A percentile compares a stretch with the other conserved stretches of the same genome.
phyloP scores from a whole-genome alignment of 2,113 vertebrate genomes.

The Leptosomus discolor region DNA sequence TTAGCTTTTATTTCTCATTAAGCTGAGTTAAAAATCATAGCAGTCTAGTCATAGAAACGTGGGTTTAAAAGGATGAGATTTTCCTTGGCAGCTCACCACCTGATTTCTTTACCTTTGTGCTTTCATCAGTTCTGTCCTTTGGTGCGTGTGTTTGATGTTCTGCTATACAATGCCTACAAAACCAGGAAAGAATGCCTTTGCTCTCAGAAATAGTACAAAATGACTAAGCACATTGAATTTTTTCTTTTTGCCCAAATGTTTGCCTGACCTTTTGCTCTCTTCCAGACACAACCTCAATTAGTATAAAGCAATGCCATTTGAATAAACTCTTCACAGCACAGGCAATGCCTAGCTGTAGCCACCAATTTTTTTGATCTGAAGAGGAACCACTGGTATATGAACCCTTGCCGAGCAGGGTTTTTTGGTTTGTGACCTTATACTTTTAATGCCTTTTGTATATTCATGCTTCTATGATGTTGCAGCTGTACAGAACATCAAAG shows the following conservation, averaged over 20 bases:
- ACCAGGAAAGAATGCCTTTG: neutral
- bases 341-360: neutral
- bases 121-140: neutral
- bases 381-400: neutral
- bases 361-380: neutral
- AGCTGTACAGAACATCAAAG: neutral
- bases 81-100: neutral
- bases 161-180: neutral
- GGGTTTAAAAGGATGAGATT: neutral
- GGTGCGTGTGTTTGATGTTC: neutral
- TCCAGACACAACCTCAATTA: neutral
- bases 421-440: neutral
- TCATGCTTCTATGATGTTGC: neutral
- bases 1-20: neutral
- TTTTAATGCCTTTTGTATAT: neutral
- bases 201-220: neutral
- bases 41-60: neutral
- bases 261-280: neutral
- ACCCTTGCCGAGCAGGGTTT: neutral
- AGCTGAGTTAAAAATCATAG: neutral
- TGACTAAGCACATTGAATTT: neutral
- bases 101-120: neutral
- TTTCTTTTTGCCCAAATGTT: neutral
- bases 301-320: rapidly evolving
- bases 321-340: neutral